Evolutionary conservation across 1,140 invertebrate genomes (phyloP).

Genomic region (Periplaneta americana): DNA sequence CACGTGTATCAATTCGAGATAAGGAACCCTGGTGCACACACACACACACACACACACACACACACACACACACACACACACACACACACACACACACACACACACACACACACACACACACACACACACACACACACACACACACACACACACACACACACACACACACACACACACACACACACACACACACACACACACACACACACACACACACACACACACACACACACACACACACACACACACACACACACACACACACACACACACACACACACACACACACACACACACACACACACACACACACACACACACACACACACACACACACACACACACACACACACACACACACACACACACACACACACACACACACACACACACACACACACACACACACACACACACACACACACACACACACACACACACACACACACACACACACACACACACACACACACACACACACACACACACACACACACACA

Average conservation of each 20-base stretch:
- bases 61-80: no score
- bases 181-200: conserved; percentile 22
- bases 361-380: conserved; percentile 20
- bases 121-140: conserved; percentile 25
- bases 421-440: conserved; percentile 19
- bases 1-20: no score
- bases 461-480: conserved; percentile 19
- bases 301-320: conserved; percentile 21
- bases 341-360: conserved; percentile 21
- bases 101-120: no score
- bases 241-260: conserved; percentile 22
- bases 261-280: conserved; percentile 21
- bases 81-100: no score
- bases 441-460: conserved; percentile 19
- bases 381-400: conserved; percentile 19
- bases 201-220: conserved; percentile 22
- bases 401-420: conserved; percentile 19
- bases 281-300: conserved; percentile 21
- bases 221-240: conserved; percentile 22
- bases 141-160: conserved; percentile 22
- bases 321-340: conserved; percentile 22
- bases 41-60: no score
- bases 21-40: conserved; percentile 39
- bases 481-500: conserved; percentile 19
- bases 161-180: conserved; percentile 22